Percentiles rank a stretch among this genome's conserved stretches.
phyloP scores from a whole-genome alignment of 2,113 vertebrate genomes.

The Tychaedon coryphoeus region DNA sequence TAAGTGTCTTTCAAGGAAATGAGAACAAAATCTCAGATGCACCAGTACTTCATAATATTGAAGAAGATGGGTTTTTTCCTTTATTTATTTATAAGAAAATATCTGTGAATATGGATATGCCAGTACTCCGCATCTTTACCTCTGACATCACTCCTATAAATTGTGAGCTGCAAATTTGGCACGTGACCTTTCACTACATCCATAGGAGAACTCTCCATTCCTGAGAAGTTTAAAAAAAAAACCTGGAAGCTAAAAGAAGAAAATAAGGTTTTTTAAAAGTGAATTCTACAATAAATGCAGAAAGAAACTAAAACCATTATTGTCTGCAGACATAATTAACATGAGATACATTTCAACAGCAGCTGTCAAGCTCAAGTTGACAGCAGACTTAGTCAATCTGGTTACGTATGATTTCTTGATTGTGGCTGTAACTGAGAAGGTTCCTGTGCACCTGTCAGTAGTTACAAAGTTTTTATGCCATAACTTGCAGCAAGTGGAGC shows the following conservation, averaged over 20 bases:
- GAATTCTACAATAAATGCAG: neutral
- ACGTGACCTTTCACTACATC: neutral
- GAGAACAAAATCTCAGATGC: neutral
- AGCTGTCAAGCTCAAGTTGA: conserved; percentile 37
- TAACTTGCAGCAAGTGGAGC: conserved; percentile 64
- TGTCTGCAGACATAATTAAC: neutral
- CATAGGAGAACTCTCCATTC: neutral
- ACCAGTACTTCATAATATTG: neutral
- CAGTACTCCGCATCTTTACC: neutral
- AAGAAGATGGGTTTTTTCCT: neutral
- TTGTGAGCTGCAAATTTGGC: neutral
- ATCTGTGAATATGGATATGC: neutral
- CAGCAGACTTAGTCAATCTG: conserved; percentile 27
- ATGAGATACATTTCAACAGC: neutral
- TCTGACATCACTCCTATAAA: neutral
- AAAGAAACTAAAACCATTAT: neutral
- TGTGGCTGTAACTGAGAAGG: neutral
- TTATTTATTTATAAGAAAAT: neutral
- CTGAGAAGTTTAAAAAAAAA: neutral
- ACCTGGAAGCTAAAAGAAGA: neutral
- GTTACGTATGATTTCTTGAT: neutral
- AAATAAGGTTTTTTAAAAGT: neutral
- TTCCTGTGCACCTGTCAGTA: conserved; percentile 71
- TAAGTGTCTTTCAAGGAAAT: neutral
- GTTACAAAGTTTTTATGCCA: conserved; percentile 59